Evolutionary conservation across 2,888 invertebrate species (phyloP).

Genomic region (Drosophila cognata): DNA sequence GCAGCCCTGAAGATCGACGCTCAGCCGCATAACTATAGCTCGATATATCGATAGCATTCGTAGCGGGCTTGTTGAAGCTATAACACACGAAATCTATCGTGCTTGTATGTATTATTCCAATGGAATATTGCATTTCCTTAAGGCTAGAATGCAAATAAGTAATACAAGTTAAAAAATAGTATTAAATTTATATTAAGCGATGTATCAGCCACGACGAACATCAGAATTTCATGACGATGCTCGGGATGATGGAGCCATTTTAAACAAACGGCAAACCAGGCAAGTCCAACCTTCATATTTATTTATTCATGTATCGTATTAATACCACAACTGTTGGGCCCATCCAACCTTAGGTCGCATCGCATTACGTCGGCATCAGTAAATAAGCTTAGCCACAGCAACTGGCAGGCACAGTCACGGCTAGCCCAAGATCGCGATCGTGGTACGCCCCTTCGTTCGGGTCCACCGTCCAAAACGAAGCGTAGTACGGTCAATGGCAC

Average conservation of each 20-base stretch:
- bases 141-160: neutral
- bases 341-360: constrained; percentile 27
- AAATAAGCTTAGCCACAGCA: constrained; percentile 19
- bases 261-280: constrained; percentile 69
- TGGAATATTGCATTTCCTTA: neutral
- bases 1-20: constrained; percentile 26
- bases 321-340: neutral
- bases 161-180: neutral
- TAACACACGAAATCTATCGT: neutral
- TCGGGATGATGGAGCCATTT: constrained; percentile 48
- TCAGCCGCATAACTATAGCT: constrained; percentile 13
- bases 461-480: constrained; percentile 15
- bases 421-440: constrained; percentile 28
- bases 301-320: neutral
- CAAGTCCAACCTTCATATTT: constrained; percentile 18
- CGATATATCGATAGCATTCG: neutral
- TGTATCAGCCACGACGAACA: constrained; percentile 81
- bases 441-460: constrained; percentile 28
- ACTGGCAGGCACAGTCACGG: constrained; percentile 30
- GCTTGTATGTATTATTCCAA: neutral
- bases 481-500: constrained; percentile 15
- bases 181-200: constrained; percentile 19
- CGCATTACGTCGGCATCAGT: constrained; percentile 26
- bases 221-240: constrained; percentile 78
- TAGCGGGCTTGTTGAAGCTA: constrained; percentile 16